A percentile compares a stretch with the other conserved stretches of the same genome.
phyloP scores from a whole-genome alignment of 2,113 vertebrate genomes.

The Vulpes vulpes region DNA sequence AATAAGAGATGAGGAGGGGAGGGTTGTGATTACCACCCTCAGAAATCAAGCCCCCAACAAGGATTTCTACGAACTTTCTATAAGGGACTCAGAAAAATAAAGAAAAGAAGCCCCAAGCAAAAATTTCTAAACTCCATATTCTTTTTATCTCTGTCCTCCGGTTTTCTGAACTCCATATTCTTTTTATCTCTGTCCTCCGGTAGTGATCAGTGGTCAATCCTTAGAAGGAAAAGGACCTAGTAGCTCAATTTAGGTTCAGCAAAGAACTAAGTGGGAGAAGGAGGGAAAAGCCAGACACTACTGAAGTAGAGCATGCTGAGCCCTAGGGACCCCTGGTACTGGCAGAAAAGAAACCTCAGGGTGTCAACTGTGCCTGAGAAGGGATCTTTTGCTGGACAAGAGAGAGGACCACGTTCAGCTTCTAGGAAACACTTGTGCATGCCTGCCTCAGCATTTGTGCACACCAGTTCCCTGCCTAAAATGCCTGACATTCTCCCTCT shows the following conservation, averaged over 20 bases:
- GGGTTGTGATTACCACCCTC: not conserved
- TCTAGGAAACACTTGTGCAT: conserved; percentile 59
- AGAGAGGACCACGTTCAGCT: not conserved
- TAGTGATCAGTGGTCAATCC: not conserved
- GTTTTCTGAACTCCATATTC: conserved; percentile 24
- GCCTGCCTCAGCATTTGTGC: conserved; percentile 62
- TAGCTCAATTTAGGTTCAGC: not conserved
- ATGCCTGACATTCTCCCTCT: conserved; percentile 69
- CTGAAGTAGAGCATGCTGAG: not conserved
- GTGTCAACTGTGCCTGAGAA: not conserved
- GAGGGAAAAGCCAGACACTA: not conserved
- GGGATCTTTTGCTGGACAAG: not conserved
- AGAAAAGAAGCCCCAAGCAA: not conserved
- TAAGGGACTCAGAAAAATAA: not conserved
- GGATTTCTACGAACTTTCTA: conserved; percentile 7
- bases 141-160: not conserved
- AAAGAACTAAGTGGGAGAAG: not conserved
- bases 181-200: not conserved
- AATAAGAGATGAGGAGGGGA: not conserved
- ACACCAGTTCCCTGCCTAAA: conserved; percentile 52
- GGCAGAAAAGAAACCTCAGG: not conserved
- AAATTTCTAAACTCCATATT: conserved; percentile 35
- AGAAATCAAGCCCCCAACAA: not conserved
- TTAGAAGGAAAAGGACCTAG: not conserved
- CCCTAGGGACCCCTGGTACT: not conserved